Conservation (phyloP, 2,113 vertebrate species). For the Microcebus griseorufus region DNA sequence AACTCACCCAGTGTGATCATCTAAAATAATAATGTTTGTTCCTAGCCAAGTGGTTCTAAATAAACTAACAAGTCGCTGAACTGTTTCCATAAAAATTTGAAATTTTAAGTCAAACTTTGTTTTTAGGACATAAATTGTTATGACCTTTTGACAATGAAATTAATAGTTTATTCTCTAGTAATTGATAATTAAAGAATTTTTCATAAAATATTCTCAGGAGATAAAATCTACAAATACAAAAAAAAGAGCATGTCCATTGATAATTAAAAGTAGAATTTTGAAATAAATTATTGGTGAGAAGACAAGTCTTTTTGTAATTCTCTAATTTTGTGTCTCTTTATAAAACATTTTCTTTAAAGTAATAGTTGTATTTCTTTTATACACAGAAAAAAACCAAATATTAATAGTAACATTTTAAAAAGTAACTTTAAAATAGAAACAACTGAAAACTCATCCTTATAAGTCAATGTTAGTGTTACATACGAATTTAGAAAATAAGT, state of each 20-base stretch:
- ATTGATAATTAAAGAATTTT: background rate
- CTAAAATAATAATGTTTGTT: background rate
- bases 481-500: background rate
- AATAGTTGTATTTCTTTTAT: background rate
- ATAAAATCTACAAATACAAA: slow-evolving; percentile 13
- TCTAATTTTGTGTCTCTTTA: background rate
- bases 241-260: background rate
- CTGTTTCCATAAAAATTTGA: slow-evolving; percentile 9
- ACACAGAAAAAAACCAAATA: background rate
- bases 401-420: background rate
- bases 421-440: slow-evolving; percentile 24
- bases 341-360: background rate
- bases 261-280: slow-evolving; percentile 1
- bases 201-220: background rate
- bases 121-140: background rate
- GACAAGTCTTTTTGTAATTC: background rate
- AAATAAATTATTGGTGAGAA: background rate
- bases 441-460: background rate
- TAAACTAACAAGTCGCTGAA: background rate
- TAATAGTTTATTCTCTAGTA: background rate
- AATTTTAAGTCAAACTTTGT: slow-evolving; percentile 24
- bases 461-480: background rate
- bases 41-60: background rate
- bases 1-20: background rate
- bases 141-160: slow-evolving; percentile 6